These are phyloP conservation scores for Diarsia mendica DNA, from an alignment of 2,888 invertebrate species.

Conservation along the genomic window DNA sequence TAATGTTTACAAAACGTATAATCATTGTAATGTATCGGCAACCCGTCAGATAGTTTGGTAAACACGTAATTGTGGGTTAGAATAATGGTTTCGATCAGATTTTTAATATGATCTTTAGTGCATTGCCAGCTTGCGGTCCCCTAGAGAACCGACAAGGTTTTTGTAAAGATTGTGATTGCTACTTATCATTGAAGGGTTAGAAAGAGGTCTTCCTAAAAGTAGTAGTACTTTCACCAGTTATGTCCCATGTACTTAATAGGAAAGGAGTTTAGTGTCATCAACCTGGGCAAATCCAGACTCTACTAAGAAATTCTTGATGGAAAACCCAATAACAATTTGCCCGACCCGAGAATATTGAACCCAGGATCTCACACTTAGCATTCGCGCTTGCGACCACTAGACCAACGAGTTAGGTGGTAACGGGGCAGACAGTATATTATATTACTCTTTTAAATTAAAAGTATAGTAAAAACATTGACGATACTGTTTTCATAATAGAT, in stretches of 20 bases:
- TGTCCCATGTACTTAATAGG: no score
- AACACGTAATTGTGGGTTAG: slow-evolving; percentile 84
- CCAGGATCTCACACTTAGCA: neutral
- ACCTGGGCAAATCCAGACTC: neutral
- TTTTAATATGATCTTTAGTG: slow-evolving; percentile 25
- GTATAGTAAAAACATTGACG: neutral
- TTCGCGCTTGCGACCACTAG: neutral
- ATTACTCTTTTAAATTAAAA: neutral
- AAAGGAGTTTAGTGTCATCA: no score
- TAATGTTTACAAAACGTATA: slow-evolving; percentile 79
- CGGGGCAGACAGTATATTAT: neutral
- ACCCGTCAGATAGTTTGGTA: slow-evolving; percentile 78
- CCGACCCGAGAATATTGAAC: neutral
- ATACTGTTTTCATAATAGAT: neutral
- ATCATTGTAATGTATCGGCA: slow-evolving; percentile 79
- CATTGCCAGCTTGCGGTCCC: slow-evolving; percentile 28
- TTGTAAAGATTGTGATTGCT: neutral
- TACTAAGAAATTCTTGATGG: neutral
- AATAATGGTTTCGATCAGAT: slow-evolving; percentile 56
- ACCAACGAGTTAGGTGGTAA: neutral
- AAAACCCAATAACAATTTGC: neutral
- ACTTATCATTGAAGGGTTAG: neutral
- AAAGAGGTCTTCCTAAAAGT: no score
- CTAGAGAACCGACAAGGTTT: neutral
- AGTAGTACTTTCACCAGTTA: no score